Percentiles rank a stretch among this genome's conserved stretches.
phyloP scores from a whole-genome alignment of 1,140 invertebrate species.

The Drosophila pachea region DNA sequence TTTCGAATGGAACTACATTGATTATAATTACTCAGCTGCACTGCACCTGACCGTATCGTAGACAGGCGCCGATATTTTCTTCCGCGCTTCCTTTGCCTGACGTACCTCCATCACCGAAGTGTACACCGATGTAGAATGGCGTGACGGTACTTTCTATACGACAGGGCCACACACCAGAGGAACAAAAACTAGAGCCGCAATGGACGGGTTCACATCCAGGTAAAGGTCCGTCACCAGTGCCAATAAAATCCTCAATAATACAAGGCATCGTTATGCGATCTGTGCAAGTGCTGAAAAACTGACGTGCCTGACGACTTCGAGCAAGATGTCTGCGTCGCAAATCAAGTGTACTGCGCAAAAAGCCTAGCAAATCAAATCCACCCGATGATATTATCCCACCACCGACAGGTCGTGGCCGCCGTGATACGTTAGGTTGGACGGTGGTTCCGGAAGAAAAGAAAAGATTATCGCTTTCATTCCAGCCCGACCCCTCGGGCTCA shows the following conservation, averaged over 20 bases:
- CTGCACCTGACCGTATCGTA: slow-evolving; percentile 85
- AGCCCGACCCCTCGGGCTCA: slow-evolving; percentile 78
- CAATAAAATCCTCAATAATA: slow-evolving; percentile 89
- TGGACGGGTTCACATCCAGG: slow-evolving; percentile 82
- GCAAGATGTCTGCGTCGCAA: slow-evolving; percentile 30
- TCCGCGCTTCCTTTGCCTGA: slow-evolving; percentile 84
- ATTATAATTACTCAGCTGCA: slow-evolving; percentile 80
- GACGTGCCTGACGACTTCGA: slow-evolving; percentile 62
- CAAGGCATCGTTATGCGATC: slow-evolving; percentile 89
- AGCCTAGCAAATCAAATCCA: slow-evolving; percentile 67
- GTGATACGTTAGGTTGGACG: slow-evolving; percentile 40
- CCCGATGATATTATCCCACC: slow-evolving; percentile 23
- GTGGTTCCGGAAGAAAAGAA: slow-evolving; percentile 56
- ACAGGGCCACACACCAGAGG: slow-evolving; percentile 81
- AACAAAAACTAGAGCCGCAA: slow-evolving; percentile 86
- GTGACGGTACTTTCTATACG: slow-evolving; percentile 87
- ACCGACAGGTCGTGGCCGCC: slow-evolving; percentile 59
- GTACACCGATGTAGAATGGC: slow-evolving; percentile 88
- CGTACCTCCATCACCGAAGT: slow-evolving; percentile 85
- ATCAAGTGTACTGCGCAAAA: slow-evolving; percentile 44
- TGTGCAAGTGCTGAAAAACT: slow-evolving; percentile 81
- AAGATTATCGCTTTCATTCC: slow-evolving; percentile 39
- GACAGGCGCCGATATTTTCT: slow-evolving; percentile 89
- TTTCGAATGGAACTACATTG: no score
- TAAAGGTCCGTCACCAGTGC: slow-evolving; percentile 80